Conservation (phyloP, 2,113 vertebrate genomes). For the Carassius carassius region DNA sequence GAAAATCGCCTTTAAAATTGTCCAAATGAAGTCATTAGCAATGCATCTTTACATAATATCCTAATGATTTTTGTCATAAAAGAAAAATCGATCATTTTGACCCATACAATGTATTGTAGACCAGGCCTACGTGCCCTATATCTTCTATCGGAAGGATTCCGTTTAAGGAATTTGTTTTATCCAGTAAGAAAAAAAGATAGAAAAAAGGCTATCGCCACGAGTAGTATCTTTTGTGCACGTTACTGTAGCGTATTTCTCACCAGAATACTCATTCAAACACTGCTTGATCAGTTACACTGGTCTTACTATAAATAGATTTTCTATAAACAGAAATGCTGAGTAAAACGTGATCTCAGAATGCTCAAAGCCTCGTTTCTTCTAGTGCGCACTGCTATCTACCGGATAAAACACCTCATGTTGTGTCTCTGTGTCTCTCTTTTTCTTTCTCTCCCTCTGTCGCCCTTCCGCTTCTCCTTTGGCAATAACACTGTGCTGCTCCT, state of each 20-base stretch:
- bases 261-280: neutral
- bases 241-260: neutral
- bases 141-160: neutral
- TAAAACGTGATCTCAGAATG: slow-evolving; percentile 60
- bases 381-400: slow-evolving; percentile 22
- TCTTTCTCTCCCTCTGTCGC: slow-evolving; percentile 45
- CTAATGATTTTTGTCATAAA: too few relatives aligned
- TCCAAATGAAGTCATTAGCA: too few relatives aligned
- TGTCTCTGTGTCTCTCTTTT: slow-evolving; percentile 62
- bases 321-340: neutral
- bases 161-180: neutral
- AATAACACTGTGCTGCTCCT: slow-evolving; percentile 70
- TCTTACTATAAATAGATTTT: neutral
- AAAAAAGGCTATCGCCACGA: neutral
- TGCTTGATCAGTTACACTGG: neutral
- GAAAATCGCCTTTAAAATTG: too few relatives aligned
- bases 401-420: slow-evolving; percentile 63
- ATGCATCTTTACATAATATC: too few relatives aligned
- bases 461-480: slow-evolving; percentile 31
- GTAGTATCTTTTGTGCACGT: neutral
- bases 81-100: too few relatives aligned
- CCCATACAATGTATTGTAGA: too few relatives aligned
- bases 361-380: slow-evolving; percentile 48
- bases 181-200: neutral
- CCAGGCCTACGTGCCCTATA: neutral